Base-by-base conservation (phyloP, 2,113 vertebrate species). In the Romanogobio albipinnatus region DNA sequence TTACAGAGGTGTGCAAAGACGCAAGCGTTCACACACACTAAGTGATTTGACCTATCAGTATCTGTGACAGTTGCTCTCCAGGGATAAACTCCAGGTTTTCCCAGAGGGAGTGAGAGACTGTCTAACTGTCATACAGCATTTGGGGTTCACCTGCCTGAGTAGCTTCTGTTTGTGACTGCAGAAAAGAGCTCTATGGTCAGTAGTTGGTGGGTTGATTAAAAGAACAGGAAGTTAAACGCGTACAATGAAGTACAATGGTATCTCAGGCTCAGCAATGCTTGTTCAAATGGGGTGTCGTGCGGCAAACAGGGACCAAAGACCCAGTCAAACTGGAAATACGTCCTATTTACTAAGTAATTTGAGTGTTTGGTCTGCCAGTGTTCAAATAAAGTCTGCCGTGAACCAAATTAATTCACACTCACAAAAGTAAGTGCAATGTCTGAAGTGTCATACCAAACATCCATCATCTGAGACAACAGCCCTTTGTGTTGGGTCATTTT, bases 61-160 rank as follows among this genome's bases (percentile, higher is more conserved):
- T 90, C 88, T 87, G 85, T 91, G 90, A 89, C 89, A 90, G 89
- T 81, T 26, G 53, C 79, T 90, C 90, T 88, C 86, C 10, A 2
- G 84, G 82, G 87, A 89, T 84, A 84, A 81, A 90, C 80, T 89
- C 81, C 88, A 91, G 89, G 62, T 78, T 61, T 81, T 45, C 62
- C 82, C 84, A 53, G 59, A 53, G 66, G 81, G 89, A 84, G 83
- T 13, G 66, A 87, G 82, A 79, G 87, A 81, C 79, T 87, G 84
- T 70, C 77, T 82, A 78, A 62, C 87, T 89, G 87, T 89, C 91
- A 90, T 39, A 68, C 61, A 81, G 76, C 61, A 56, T 68, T 86
- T 82, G 29, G 51, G 81, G 24, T 84, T 47, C 79, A 47, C 75
- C 64, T 33, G 36, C 84, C 51, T 51, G 82, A 58, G 39, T 36